These are phyloP conservation scores for Dascyllus trimaculatus DNA, from an alignment of 2,113 vertebrate species.

Conservation along the genomic window DNA sequence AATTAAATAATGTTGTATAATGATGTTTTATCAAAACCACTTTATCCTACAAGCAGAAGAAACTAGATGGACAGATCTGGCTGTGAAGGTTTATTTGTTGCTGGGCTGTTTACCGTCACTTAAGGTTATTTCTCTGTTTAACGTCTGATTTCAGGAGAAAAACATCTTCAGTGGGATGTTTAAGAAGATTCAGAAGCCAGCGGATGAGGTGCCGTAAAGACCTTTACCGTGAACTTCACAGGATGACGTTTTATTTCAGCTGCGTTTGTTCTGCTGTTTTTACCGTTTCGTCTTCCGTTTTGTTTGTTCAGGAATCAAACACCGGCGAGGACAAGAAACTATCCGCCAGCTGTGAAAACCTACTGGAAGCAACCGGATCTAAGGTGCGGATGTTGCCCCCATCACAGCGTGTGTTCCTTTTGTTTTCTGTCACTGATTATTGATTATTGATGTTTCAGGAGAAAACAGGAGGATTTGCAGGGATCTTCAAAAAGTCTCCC, in stretches of 20 bases:
- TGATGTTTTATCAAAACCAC: too few relatives aligned
- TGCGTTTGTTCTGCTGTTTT: neutral
- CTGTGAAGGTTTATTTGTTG: too few relatives aligned
- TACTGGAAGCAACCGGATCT: constrained; percentile 38
- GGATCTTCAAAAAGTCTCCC: constrained; percentile 70
- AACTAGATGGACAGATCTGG: too few relatives aligned
- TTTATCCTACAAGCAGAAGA: too few relatives aligned
- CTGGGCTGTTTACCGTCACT: neutral
- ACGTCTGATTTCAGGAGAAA: constrained; percentile 57
- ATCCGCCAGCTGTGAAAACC: constrained; percentile 52
- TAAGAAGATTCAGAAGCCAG: constrained; percentile 64
- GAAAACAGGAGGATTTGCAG: constrained; percentile 60
- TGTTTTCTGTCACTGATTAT: neutral
- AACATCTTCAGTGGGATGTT: constrained; percentile 71
- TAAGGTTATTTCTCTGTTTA: neutral
- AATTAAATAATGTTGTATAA: too few relatives aligned
- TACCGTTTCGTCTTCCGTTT: neutral
- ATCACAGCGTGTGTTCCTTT: neutral
- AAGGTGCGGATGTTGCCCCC: constrained; percentile 42
- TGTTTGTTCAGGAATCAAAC: constrained; percentile 48
- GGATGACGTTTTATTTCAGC: neutral
- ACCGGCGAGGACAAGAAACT: constrained; percentile 1
- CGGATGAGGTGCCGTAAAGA: constrained; percentile 49
- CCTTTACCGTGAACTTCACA: neutral
- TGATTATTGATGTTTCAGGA: constrained; percentile 51